Conservation (phyloP, 2,113 vertebrate species). For the Zosterops lateralis region DNA sequence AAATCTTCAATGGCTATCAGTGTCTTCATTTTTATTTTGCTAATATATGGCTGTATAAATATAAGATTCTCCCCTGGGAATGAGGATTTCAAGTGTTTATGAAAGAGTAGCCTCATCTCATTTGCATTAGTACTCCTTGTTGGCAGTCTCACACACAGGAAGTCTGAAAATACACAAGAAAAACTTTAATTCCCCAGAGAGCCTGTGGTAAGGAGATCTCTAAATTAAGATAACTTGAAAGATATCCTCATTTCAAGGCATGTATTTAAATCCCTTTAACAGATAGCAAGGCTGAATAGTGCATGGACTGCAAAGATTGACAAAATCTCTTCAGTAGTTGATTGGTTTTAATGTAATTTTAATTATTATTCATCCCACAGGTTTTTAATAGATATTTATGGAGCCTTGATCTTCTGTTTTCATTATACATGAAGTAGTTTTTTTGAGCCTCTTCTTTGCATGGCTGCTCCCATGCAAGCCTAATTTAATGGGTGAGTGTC, state of each 20-base stretch:
- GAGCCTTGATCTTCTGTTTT: not conserved
- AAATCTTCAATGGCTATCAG: not conserved
- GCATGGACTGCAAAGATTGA: not conserved
- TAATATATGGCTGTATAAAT: not conserved
- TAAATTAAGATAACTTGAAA: not conserved
- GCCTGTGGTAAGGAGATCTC: not conserved
- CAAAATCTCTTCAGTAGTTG: not conserved
- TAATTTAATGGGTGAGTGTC: not conserved
- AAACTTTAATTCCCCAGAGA: not conserved
- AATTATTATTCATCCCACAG: not conserved
- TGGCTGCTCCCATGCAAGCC: not conserved
- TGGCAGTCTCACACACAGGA: not conserved
- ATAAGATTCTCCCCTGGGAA: not conserved
- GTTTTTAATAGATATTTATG: not conserved
- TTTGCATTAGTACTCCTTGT: not conserved
- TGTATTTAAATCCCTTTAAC: not conserved
- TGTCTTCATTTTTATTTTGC: not conserved
- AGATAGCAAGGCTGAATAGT: not conserved
- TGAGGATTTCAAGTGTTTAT: not conserved
- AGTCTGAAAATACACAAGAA: conserved; percentile 13
- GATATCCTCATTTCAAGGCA: not conserved
- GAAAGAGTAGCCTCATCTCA: not conserved
- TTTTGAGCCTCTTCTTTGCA: not conserved
- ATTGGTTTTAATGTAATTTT: not conserved
- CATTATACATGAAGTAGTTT: not conserved